A percentile compares a stretch with the other conserved stretches of the same genome.
phyloP scores from a whole-genome alignment of 23 tunicate genomes.

The Botrylloides violaceus region DNA sequence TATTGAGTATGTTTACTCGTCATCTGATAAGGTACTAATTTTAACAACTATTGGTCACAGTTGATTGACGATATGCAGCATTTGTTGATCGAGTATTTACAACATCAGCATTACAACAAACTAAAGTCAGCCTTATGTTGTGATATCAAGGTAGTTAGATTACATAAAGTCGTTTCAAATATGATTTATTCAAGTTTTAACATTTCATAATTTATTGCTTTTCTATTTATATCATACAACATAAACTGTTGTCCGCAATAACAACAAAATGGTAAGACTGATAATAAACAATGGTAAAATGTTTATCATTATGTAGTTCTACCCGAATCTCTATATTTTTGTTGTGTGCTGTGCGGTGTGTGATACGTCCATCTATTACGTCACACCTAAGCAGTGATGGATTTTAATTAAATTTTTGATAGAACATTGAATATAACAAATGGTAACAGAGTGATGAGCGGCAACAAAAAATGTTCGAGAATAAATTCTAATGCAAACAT shows the following conservation, averaged over 20 bases:
- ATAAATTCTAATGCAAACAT: too few relatives aligned
- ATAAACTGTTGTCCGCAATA: not conserved
- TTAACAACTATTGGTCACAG: constrained; percentile 1
- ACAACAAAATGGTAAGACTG: not conserved
- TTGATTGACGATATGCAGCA: not conserved
- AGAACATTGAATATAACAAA: too few relatives aligned
- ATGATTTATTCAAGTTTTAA: too few relatives aligned
- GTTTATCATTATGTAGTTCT: too few relatives aligned
- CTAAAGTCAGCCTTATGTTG: not conserved
- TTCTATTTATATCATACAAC: not conserved
- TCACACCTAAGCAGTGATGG: too few relatives aligned
- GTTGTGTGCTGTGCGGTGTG: too few relatives aligned
- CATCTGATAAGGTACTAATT: constrained; percentile 1
- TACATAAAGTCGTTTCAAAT: not conserved
- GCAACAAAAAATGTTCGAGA: too few relatives aligned
- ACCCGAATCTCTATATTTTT: too few relatives aligned
- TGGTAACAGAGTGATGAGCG: too few relatives aligned
- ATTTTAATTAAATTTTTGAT: too few relatives aligned
- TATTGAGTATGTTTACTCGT: not conserved
- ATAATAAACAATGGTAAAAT: not conserved
- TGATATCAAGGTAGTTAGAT: not conserved
- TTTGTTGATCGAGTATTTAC: not conserved
- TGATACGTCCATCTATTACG: too few relatives aligned
- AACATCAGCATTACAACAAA: not conserved
- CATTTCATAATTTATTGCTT: too few relatives aligned